Percentiles rank a stretch among this genome's conserved stretches.
Evolutionary conservation across 2,113 vertebrate species (phyloP).

Genomic region (Chlamydotis undulata): DNA sequence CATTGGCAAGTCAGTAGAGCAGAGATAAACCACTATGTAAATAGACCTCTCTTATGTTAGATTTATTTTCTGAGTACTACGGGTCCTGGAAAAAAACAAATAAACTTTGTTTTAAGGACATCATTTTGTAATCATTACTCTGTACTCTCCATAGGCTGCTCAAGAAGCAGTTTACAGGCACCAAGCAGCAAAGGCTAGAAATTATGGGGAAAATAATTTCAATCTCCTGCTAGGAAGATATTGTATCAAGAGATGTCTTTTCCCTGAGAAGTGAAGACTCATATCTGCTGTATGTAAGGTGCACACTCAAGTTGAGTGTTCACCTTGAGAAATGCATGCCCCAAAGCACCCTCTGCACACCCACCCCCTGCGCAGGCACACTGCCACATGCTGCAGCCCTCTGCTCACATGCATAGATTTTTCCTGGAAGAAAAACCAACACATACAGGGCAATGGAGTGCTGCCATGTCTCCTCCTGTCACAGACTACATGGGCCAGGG

Average conservation of each 20-base stretch:
- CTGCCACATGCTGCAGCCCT: background rate
- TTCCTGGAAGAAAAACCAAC: background rate
- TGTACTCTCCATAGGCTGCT: background rate
- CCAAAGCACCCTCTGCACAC: background rate
- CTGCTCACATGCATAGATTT: background rate
- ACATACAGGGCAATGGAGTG: background rate
- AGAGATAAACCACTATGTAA: background rate
- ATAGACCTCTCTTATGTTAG: background rate
- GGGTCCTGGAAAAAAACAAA: background rate
- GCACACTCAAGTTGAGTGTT: background rate
- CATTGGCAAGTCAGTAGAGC: background rate
- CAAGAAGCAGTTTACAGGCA: background rate
- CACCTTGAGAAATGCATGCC: background rate
- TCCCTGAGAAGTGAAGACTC: background rate
- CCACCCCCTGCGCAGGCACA: accelerated
- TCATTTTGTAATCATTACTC: background rate
- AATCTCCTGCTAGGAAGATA: background rate
- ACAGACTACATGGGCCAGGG: background rate
- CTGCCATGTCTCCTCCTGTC: background rate
- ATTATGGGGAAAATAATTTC: background rate
- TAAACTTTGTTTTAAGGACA: background rate
- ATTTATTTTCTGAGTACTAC: background rate
- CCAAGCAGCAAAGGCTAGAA: background rate
- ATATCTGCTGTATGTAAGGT: background rate
- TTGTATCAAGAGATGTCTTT: background rate